phyloP scores from a whole-genome alignment of 1,140 invertebrate species.

The Callitettix versicolor region DNA sequence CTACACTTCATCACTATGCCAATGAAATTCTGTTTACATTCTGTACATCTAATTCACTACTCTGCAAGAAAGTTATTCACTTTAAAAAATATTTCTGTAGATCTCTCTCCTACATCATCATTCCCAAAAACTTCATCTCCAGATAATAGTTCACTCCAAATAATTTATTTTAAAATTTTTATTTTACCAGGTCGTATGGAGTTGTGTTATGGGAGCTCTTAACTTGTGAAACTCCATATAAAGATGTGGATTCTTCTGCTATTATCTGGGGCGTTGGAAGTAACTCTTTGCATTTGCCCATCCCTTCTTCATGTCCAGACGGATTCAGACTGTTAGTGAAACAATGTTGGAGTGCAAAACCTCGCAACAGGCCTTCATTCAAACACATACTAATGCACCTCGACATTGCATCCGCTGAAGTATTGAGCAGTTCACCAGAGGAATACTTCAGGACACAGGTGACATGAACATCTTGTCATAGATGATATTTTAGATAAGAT shows the following conservation, averaged over 20 bases:
- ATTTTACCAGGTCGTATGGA: slow-evolving; percentile 74
- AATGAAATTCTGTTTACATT: too few relatives aligned
- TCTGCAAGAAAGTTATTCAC: too few relatives aligned
- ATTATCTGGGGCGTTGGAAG: slow-evolving; percentile 97
- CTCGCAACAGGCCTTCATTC: slow-evolving; percentile 89
- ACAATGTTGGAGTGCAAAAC: slow-evolving; percentile 86
- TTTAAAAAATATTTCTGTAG: too few relatives aligned
- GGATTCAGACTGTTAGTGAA: slow-evolving; percentile 75
- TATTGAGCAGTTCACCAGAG: slow-evolving; percentile 52
- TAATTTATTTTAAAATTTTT: too few relatives aligned
- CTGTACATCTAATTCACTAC: too few relatives aligned
- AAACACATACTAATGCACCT: slow-evolving; percentile 83
- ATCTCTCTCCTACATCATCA: too few relatives aligned
- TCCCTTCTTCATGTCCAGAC: slow-evolving; percentile 82
- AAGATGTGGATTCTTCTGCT: slow-evolving; percentile 90
- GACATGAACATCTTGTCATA: too few relatives aligned
- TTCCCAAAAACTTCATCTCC: too few relatives aligned
- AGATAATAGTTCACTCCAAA: too few relatives aligned
- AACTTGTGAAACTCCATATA: slow-evolving; percentile 92
- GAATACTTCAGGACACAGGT: slow-evolving; percentile 53
- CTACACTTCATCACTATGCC: too few relatives aligned
- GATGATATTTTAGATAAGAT: slow-evolving; percentile 1
- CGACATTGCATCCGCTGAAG: slow-evolving; percentile 71
- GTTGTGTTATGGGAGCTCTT: slow-evolving; percentile 96
- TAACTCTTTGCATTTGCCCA: slow-evolving; percentile 78